phyloP scores from a whole-genome alignment of 2,888 invertebrate genomes.

The Stenurella melanura region DNA sequence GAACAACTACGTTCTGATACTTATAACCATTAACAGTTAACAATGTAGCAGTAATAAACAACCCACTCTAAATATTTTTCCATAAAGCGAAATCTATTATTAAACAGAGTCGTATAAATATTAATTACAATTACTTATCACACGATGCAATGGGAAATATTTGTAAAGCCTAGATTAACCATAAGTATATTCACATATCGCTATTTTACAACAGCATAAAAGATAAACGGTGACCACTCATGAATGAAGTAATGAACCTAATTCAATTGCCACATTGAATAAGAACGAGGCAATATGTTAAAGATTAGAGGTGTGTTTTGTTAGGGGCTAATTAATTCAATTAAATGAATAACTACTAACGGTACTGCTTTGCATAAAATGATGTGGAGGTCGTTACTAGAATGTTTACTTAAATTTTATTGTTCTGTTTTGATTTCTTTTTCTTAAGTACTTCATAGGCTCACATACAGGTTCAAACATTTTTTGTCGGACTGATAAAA shows the following conservation, averaged over 20 bases:
- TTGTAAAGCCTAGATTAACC: constrained; percentile 10
- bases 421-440: neutral
- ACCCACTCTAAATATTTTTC: constrained; percentile 9
- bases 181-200: constrained; percentile 11
- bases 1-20: neutral
- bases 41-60: neutral
- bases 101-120: constrained; percentile 9
- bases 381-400: neutral
- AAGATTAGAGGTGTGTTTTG: constrained; percentile 4
- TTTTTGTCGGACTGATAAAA: too few species aligned
- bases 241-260: constrained; percentile 4
- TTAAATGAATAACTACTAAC: neutral
- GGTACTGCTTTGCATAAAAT: neutral
- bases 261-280: constrained; percentile 3
- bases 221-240: constrained; percentile 1
- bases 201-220: neutral
- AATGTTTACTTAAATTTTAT: neutral
- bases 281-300: constrained; percentile 1
- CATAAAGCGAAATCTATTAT: neutral
- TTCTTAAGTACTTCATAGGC: too few species aligned
- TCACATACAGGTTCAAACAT: too few species aligned
- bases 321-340: constrained; percentile 7
- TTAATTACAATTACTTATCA: neutral
- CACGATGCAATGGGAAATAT: neutral
- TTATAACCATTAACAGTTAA: neutral